Evolutionary conservation across 2,113 vertebrate species (phyloP).

Genomic region (Neogobius melanostomus): DNA sequence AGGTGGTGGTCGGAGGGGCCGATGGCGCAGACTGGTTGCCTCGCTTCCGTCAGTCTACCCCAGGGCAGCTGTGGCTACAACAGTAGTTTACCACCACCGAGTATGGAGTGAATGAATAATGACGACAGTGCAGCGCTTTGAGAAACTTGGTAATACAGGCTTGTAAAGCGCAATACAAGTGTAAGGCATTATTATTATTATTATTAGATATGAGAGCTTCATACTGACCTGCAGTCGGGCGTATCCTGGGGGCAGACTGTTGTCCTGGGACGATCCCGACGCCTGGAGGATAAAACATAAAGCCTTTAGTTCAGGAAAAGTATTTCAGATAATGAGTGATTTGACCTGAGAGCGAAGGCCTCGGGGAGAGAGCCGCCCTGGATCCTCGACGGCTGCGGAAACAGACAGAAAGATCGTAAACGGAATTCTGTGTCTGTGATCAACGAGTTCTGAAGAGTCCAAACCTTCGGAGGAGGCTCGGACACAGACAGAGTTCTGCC

Average conservation of each 20-base stretch:
- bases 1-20: too few species aligned
- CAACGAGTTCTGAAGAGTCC: neutral
- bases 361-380: constrained; percentile 52
- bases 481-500: constrained; percentile 57
- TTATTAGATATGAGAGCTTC: too few species aligned
- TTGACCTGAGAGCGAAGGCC: constrained; percentile 53
- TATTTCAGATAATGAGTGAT: too few species aligned
- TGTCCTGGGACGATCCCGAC: neutral
- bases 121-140: too few species aligned
- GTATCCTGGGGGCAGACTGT: neutral
- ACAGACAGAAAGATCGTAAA: neutral
- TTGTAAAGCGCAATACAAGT: too few species aligned
- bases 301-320: neutral
- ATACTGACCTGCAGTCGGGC: neutral
- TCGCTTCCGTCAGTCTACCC: too few species aligned
- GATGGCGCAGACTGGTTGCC: too few species aligned
- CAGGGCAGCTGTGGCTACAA: too few species aligned
- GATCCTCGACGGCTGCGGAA: constrained; percentile 73
- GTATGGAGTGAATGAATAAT: too few species aligned
- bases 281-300: neutral
- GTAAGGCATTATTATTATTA: too few species aligned
- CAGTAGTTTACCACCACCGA: too few species aligned
- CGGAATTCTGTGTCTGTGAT: neutral
- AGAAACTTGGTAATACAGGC: too few species aligned
- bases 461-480: constrained; percentile 91